Evolutionary conservation across 2,113 vertebrate species (phyloP).

Genomic region (Pteropus alecto): DNA sequence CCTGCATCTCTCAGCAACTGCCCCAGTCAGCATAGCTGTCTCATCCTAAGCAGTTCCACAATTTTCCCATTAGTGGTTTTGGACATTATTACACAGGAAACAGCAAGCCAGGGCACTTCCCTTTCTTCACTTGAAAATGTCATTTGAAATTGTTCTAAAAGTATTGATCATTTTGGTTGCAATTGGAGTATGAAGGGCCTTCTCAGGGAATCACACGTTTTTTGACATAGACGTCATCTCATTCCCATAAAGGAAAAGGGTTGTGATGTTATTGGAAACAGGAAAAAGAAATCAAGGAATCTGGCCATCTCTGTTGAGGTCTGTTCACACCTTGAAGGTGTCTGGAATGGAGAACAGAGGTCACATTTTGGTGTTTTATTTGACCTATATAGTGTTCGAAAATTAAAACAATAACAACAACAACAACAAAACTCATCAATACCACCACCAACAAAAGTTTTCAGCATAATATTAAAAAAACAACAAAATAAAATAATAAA

Average conservation of each 20-base stretch:
- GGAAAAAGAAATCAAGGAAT: not conserved
- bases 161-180: not conserved
- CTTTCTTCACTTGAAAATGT: not conserved
- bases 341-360: conserved; percentile 9
- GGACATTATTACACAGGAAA: not conserved
- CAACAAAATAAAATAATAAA: not conserved
- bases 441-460: not conserved
- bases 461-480: not conserved
- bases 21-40: not conserved
- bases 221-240: not conserved
- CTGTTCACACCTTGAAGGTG: not conserved
- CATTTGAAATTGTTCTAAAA: conserved; percentile 13
- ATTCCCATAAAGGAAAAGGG: not conserved
- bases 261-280: not conserved
- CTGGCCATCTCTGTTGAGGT: not conserved
- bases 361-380: not conserved
- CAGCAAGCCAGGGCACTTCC: not conserved
- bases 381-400: not conserved
- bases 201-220: not conserved
- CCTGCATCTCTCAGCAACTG: not conserved
- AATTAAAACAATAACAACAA: not conserved
- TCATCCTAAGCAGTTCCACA: not conserved
- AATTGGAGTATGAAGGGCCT: conserved; percentile 21
- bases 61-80: not conserved
- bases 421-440: not conserved